Evolutionary conservation across 1,140 invertebrate genomes (phyloP).

Genomic region (Heliconius hewitsoni): DNA sequence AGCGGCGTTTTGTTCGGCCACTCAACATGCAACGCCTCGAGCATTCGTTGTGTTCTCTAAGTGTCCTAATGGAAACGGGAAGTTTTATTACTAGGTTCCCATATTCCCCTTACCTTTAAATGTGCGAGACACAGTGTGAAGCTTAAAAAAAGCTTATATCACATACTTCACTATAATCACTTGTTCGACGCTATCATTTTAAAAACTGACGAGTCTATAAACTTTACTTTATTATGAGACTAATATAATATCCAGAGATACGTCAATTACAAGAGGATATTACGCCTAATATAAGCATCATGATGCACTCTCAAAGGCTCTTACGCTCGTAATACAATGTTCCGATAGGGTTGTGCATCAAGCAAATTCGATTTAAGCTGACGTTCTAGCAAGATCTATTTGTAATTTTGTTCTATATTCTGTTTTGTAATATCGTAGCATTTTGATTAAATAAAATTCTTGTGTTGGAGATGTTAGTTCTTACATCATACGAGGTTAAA

Average conservation of each 20-base stretch:
- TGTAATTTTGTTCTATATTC: neutral
- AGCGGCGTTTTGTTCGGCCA: no score
- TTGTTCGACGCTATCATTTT: neutral
- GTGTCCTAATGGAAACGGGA: no score
- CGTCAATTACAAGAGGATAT: slow-evolving; percentile 13
- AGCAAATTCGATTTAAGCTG: slow-evolving; percentile 23
- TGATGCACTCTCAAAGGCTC: slow-evolving; percentile 22
- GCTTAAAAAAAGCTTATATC: no score
- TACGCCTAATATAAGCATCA: slow-evolving; percentile 14
- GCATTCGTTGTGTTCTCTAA: no score
- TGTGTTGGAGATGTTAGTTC: neutral
- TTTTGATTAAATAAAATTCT: neutral
- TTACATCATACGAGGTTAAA: no score
- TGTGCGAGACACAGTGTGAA: no score
- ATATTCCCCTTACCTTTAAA: no score
- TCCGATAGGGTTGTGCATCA: slow-evolving; percentile 15
- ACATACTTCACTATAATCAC: no score
- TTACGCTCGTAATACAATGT: slow-evolving; percentile 23
- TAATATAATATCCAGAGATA: slow-evolving; percentile 12
- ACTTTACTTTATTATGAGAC: neutral
- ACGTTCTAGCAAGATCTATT: neutral
- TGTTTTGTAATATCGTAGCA: neutral
- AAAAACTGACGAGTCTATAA: neutral
- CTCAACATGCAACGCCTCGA: no score
- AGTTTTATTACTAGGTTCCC: no score